Evolutionary conservation across 1,140 invertebrate genomes (phyloP), one percentile per base, ranked within the genome.

Genomic region (Trichonephila clavata): DNA sequence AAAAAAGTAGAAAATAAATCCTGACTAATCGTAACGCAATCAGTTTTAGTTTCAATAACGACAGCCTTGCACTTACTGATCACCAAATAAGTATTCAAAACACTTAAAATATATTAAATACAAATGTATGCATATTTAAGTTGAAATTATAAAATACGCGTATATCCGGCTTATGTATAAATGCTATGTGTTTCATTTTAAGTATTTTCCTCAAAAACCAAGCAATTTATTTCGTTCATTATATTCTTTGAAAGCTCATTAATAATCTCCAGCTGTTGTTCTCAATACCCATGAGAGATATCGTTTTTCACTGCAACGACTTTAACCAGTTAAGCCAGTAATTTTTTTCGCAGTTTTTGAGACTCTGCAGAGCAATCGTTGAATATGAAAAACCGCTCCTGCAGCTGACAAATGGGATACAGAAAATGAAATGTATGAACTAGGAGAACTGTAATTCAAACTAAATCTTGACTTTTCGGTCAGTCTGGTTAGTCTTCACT

Each of bases 251-350:
- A 32, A 32, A 71, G 68, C 68, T 27, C 68, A 71, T 71, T 71
- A 32, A 77, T 77, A 77, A 77, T 77, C 68, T 32, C 68, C 68
- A 77, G 27, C 68, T 77, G 68, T 32, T 32, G 68, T 32, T 77
- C 68, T 77, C 68, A 77, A 77, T 77, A 16, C 68, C 27, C 68
- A 27, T 32, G 68, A 77, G 68, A 77, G 24, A 16, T 39, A 77
- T 77, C 68, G 24, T 77, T 68, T 68, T 77, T 77, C 68, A 32
- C 39, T 77, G 68, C 24, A 39, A 13, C 14, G 24, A 27, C 68
- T 39, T 71, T 77, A 27, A 32, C 24, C 24, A 77, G 16, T 14
- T 5, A 13, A 14, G 0, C 14, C 13, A 0, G 24, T 13, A 27
- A 24, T 68, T 71, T 71, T 68, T 71, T 71, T 16, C 24, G 24